phyloP scores from a whole-genome alignment of 37 sponge, comb jelly and placozoan species.

The Haliclona indistincta region DNA sequence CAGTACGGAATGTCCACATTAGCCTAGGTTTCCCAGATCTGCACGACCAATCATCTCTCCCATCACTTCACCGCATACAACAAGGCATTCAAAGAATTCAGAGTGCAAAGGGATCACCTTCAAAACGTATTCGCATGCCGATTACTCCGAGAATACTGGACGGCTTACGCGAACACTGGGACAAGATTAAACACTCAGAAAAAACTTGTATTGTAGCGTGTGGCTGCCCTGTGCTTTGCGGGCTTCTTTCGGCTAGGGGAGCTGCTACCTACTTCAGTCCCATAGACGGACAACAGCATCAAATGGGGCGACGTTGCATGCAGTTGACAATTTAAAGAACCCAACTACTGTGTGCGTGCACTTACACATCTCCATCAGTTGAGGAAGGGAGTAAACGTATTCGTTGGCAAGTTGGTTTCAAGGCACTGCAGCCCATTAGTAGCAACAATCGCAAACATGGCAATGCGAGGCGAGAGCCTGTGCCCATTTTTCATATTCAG shows the following conservation, averaged over 20 bases:
- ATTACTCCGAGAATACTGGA: no score
- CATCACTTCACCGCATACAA: not conserved
- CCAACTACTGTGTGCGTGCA: not conserved
- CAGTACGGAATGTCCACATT: not conserved
- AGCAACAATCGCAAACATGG: not conserved
- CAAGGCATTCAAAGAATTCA: not conserved
- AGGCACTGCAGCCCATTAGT: not conserved
- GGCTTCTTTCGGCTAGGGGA: no score
- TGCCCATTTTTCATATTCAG: not conserved
- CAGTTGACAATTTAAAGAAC: not conserved
- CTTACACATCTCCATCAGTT: not conserved
- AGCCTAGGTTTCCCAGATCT: not conserved
- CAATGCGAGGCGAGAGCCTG: not conserved
- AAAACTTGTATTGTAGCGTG: no score
- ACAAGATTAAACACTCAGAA: no score
- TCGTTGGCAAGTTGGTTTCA: not conserved
- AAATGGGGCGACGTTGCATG: no score
- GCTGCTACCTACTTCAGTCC: no score
- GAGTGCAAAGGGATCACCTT: not conserved
- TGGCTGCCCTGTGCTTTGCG: no score
- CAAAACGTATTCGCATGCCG: not conserved
- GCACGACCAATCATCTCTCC: conserved; percentile 1
- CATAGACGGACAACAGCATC: no score
- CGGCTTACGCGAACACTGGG: no score
- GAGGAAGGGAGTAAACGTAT: not conserved